phyloP scores from a whole-genome alignment of 2,888 invertebrate genomes.

The Entomobrya proxima region DNA sequence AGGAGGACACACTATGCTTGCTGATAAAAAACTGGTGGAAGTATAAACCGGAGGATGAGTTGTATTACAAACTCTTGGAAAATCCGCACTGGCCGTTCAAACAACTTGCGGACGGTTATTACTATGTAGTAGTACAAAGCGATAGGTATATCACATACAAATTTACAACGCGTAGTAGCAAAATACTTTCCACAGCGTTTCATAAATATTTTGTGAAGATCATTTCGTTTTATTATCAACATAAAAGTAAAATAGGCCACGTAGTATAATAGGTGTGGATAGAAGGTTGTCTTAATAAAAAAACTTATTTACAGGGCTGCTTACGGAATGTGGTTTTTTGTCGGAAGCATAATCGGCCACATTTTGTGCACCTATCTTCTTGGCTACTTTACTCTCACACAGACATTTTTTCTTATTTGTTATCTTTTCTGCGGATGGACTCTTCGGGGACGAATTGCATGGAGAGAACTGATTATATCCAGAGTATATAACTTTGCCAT shows the following conservation, averaged over 20 bases:
- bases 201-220: no score
- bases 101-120: slow-evolving; percentile 57
- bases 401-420: slow-evolving; percentile 26
- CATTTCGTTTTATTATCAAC: no score
- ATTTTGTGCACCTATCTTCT: background rate
- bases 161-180: background rate
- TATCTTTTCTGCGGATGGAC: slow-evolving; percentile 43
- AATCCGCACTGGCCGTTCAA: slow-evolving; percentile 63
- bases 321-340: slow-evolving; percentile 47
- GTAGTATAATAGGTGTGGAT: no score
- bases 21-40: slow-evolving; percentile 54
- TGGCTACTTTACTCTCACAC: slow-evolving; percentile 38
- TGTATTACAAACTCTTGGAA: slow-evolving; percentile 46
- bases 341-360: background rate
- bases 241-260: no score
- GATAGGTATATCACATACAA: slow-evolving; percentile 44
- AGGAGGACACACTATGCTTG: slow-evolving; percentile 46
- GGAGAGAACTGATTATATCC: slow-evolving; percentile 64
- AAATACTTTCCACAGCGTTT: no score
- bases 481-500: slow-evolving; percentile 33
- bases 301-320: slow-evolving; percentile 36
- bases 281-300: background rate
- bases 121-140: slow-evolving; percentile 53
- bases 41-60: slow-evolving; percentile 61
- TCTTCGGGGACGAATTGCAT: slow-evolving; percentile 55